Evolutionary conservation across 2,888 invertebrate species (phyloP).

Genomic region (Apodemia hepburni): DNA sequence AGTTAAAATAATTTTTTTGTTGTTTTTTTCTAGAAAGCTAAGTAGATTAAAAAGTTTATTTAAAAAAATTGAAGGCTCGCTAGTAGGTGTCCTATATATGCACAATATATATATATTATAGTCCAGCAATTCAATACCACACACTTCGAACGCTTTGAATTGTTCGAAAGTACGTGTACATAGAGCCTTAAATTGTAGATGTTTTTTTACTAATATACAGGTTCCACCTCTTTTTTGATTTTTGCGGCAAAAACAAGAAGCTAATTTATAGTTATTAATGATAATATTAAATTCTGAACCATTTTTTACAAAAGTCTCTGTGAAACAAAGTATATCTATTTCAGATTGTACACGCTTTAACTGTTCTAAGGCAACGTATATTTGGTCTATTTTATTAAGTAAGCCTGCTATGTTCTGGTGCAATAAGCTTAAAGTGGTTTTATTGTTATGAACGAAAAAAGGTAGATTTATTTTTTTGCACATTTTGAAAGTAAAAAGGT

Average conservation of each 20-base stretch:
- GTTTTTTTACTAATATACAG: not conserved
- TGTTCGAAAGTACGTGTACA: not conserved
- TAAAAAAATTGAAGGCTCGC: not conserved
- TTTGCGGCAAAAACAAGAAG: not conserved
- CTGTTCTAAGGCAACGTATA: not conserved
- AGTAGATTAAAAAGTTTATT: not conserved
- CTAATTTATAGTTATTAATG: not conserved
- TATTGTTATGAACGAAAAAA: not conserved
- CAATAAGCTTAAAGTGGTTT: not conserved
- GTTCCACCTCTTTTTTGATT: not conserved
- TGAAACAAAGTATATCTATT: not conserved
- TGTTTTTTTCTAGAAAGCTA: not conserved
- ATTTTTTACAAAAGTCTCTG: not conserved
- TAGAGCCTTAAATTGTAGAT: not conserved
- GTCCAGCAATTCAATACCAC: slow-evolving; percentile 3
- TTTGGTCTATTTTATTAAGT: not conserved
- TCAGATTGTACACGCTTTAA: not conserved
- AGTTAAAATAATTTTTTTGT: not conserved
- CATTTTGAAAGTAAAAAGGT: slow-evolving; percentile 2
- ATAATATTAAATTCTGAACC: not conserved
- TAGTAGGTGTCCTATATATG: not conserved
- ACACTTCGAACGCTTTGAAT: not conserved
- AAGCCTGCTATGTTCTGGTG: slow-evolving; percentile 5
- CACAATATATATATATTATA: not conserved
- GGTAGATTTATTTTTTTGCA: not conserved